phyloP scores from a whole-genome alignment of 2,888 invertebrate species.

The Lysandra bellargus region DNA sequence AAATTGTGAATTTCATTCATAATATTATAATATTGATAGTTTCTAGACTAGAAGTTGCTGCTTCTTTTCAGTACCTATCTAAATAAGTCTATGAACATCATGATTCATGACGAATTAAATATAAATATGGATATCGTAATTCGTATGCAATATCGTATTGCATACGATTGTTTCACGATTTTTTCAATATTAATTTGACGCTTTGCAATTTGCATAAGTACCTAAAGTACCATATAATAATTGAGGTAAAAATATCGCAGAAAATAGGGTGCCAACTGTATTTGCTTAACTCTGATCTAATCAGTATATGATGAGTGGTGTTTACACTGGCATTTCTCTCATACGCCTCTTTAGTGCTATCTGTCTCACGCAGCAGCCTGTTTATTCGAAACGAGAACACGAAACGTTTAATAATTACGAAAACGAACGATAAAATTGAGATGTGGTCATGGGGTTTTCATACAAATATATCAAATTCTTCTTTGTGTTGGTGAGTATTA shows the following conservation, averaged over 20 bases:
- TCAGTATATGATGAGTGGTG: slow-evolving; percentile 54
- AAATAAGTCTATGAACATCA: no score
- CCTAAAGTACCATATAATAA: slow-evolving; percentile 21
- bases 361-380: slow-evolving; percentile 47
- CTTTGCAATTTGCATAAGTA: neutral
- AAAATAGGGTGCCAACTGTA: slow-evolving; percentile 69
- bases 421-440: slow-evolving; percentile 49
- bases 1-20: no score
- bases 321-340: slow-evolving; percentile 60
- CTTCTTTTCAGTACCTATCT: no score
- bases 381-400: slow-evolving; percentile 61
- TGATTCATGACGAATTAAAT: no score
- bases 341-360: slow-evolving; percentile 57
- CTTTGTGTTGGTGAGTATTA: slow-evolving; percentile 54
- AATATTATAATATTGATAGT: no score
- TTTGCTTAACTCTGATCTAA: slow-evolving; percentile 67
- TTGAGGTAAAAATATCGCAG: slow-evolving; percentile 52
- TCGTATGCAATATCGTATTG: no score
- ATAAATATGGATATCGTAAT: neutral
- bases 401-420: slow-evolving; percentile 51
- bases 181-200: neutral
- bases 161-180: no score
- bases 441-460: slow-evolving; percentile 60
- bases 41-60: no score
- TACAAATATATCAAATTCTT: slow-evolving; percentile 52